Conservation (phyloP, 2,797 vertebrate genomes). For the Mormyrus hasselquistii region DNA sequence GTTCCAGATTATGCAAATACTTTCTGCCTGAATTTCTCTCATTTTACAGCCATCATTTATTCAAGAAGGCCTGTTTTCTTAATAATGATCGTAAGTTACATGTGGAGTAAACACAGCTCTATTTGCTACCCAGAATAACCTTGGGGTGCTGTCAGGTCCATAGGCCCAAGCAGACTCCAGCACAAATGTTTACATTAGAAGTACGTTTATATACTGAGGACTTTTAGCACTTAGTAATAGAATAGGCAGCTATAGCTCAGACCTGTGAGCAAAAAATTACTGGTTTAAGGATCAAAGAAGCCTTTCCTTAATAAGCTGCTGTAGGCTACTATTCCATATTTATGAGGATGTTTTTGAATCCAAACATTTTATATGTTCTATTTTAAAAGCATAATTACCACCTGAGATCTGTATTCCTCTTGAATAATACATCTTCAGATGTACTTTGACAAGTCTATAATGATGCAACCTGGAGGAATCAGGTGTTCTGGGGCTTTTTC, state of each 20-base stretch:
- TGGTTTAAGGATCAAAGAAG: background rate
- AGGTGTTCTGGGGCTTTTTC: background rate
- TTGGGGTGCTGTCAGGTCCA: background rate
- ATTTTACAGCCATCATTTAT: background rate
- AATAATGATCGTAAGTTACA: background rate
- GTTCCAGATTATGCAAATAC: background rate
- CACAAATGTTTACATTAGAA: background rate
- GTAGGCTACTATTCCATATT: background rate
- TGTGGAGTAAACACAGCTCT: background rate
- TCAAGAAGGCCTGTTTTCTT: background rate
- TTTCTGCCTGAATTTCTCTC: background rate
- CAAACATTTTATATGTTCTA: background rate
- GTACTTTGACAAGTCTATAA: background rate
- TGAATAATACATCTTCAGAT: background rate
- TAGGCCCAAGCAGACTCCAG: background rate
- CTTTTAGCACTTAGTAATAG: background rate
- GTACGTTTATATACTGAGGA: background rate
- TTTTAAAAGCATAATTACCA: constrained; percentile 5
- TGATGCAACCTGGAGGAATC: background rate
- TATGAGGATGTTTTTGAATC: background rate
- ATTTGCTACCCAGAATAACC: background rate
- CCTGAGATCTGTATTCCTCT: background rate
- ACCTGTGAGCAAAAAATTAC: background rate
- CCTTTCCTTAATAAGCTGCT: background rate
- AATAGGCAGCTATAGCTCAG: background rate